These are phyloP conservation scores for Danio jaintianensis DNA, from an alignment of 2,797 vertebrate species.

Conservation along the genomic window DNA sequence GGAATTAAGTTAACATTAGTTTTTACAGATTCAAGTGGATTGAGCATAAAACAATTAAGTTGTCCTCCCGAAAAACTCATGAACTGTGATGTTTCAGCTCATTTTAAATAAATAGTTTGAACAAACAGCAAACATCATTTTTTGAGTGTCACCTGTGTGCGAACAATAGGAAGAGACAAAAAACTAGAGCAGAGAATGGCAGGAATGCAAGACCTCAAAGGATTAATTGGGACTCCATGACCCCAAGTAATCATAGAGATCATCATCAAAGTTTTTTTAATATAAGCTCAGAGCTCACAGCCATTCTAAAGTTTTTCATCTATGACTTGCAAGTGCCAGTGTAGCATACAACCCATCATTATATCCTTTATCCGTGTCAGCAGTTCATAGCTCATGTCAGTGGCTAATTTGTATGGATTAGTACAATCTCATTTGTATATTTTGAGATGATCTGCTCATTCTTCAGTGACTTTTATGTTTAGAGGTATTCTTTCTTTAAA, in stretches of 20 bases:
- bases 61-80: too few relatives aligned
- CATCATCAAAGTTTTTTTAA: constrained; percentile 1
- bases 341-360: background rate
- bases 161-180: background rate
- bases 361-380: background rate
- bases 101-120: too few relatives aligned
- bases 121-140: too few relatives aligned
- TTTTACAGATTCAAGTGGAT: too few relatives aligned
- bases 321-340: background rate
- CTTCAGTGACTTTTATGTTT: too few relatives aligned
- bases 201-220: background rate
- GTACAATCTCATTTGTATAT: too few relatives aligned
- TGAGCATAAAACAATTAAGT: too few relatives aligned
- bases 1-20: too few relatives aligned
- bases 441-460: too few relatives aligned
- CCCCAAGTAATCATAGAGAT: background rate
- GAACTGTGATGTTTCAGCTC: too few relatives aligned
- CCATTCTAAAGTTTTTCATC: background rate
- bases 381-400: background rate
- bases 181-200: background rate
- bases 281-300: background rate
- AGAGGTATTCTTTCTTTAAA: too few relatives aligned
- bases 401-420: too few relatives aligned
- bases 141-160: background rate
- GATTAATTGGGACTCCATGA: background rate